Evolutionary conservation across 2,797 vertebrate species (phyloP).

Genomic region (Spheniscus humboldti): DNA sequence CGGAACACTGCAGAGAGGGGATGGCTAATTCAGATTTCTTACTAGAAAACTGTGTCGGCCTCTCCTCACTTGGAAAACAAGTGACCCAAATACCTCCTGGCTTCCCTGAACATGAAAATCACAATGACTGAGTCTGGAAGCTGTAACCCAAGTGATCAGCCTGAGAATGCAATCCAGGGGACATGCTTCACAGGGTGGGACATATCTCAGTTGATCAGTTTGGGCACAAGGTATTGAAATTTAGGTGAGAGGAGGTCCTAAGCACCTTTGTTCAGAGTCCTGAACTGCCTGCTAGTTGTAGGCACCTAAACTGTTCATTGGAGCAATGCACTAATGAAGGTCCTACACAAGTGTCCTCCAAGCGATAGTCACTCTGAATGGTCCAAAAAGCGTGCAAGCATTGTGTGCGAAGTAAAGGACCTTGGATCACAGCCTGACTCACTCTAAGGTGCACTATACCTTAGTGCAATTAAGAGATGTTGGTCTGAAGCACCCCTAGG

Average conservation of each 20-base stretch:
- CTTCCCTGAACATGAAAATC: background rate
- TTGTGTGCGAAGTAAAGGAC: background rate
- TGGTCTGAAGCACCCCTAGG: background rate
- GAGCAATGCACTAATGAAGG: background rate
- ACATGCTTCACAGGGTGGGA: background rate
- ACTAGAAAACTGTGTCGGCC: background rate
- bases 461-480: background rate
- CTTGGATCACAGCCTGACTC: background rate
- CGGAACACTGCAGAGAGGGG: no score
- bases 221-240: background rate
- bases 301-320: background rate
- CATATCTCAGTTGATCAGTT: background rate
- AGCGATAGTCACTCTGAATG: background rate
- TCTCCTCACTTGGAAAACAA: background rate
- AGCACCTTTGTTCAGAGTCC: background rate
- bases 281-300: background rate
- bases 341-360: background rate
- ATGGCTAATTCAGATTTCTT: background rate
- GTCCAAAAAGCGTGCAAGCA: background rate
- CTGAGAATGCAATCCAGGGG: background rate
- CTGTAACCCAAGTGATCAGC: background rate
- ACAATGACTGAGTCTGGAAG: accelerated
- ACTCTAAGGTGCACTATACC: background rate
- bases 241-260: background rate
- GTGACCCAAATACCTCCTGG: background rate